Conservation (phyloP, 2,797 vertebrate species). For the Cryptoprocta ferox region DNA sequence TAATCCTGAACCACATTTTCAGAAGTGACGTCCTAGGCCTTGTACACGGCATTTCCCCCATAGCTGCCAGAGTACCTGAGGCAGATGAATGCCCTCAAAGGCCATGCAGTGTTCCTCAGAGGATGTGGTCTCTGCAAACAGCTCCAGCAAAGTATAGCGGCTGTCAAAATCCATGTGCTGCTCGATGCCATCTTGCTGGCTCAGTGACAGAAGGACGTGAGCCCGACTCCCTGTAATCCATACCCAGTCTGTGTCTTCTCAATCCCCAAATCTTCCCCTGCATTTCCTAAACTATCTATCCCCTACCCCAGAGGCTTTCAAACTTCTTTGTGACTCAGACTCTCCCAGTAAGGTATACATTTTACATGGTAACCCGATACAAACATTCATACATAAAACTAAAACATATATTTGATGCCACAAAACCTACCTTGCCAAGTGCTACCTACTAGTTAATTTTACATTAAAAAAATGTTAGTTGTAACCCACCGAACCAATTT, state of each 20-base stretch:
- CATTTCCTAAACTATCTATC: background rate
- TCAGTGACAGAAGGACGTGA: constrained; percentile 94
- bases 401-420: background rate
- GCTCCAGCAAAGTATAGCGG: constrained; percentile 95
- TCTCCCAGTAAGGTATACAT: background rate
- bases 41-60: background rate
- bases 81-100: constrained; percentile 95
- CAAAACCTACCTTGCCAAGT: background rate
- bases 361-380: background rate
- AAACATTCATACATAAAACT: background rate
- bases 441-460: background rate
- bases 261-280: background rate
- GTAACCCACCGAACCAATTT: constrained; percentile 33
- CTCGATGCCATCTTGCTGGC: constrained; percentile 96
- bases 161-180: constrained; percentile 97
- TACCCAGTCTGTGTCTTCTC: constrained; percentile 15
- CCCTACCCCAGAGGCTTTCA: background rate
- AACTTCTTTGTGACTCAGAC: background rate
- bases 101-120: constrained; percentile 95
- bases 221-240: constrained; percentile 91
- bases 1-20: background rate
- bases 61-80: constrained; percentile 89
- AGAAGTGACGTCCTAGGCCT: background rate
- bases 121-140: constrained; percentile 94
- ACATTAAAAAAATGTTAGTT: background rate